phyloP scores from a whole-genome alignment of 2,797 vertebrate species.

The Alosa sapidissima region DNA sequence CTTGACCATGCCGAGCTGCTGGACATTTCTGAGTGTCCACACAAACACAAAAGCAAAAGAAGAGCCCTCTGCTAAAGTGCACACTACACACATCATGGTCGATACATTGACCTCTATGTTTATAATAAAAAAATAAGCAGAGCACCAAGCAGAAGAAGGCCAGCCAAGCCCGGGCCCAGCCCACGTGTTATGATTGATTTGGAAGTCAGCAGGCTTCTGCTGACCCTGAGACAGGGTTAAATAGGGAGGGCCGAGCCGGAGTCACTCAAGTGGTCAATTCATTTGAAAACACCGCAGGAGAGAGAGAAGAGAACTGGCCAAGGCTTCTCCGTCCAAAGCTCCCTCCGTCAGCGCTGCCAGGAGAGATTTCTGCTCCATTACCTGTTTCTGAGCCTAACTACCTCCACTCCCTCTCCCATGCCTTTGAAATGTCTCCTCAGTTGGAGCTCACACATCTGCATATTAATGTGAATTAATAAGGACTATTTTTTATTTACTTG shows the following conservation, averaged over 20 bases:
- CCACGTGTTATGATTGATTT: constrained; percentile 4
- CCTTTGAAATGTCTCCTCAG: not conserved
- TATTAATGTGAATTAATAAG: not conserved
- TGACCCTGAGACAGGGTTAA: constrained; percentile 21
- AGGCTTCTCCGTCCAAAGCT: not conserved
- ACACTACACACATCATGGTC: not conserved
- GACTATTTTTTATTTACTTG: not conserved
- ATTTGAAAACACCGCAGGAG: not conserved
- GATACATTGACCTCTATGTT: not conserved
- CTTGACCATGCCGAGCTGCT: not conserved
- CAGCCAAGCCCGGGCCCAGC: not conserved
- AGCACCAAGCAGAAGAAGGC: not conserved
- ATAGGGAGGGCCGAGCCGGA: not conserved
- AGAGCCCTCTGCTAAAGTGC: not conserved
- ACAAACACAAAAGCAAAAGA: not conserved
- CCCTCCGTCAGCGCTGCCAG: not conserved
- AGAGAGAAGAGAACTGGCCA: not conserved
- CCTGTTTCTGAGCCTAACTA: not conserved
- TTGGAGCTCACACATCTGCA: not conserved
- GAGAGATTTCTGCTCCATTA: constrained; percentile 12
- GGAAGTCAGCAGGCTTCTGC: not conserved
- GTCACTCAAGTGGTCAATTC: constrained; percentile 18
- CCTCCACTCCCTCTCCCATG: not conserved
- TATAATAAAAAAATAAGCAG: not conserved
- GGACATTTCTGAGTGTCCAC: not conserved